A percentile compares a stretch with the other conserved stretches of the same genome.
Conservation (phyloP, 2,888 invertebrate genomes). For the Ennomos erosarius region DNA sequence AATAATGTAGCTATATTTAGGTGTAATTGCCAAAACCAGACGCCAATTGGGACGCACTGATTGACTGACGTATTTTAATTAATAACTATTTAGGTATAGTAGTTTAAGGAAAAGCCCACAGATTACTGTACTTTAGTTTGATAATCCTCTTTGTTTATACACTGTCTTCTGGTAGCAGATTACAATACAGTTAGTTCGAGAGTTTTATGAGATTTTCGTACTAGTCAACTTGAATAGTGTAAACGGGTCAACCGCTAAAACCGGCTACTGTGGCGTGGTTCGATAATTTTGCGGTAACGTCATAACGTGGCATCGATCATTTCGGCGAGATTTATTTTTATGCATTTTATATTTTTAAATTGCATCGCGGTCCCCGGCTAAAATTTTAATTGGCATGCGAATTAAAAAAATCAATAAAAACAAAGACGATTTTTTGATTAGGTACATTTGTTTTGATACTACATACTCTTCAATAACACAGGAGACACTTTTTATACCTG, state of each 20-base stretch:
- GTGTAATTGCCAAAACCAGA: constrained; percentile 70
- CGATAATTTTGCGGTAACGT: constrained; percentile 11
- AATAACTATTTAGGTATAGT: no score
- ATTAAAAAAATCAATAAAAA: no score
- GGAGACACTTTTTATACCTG: no score
- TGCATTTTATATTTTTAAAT: no score
- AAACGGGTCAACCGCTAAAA: constrained; percentile 57
- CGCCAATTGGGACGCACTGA: constrained; percentile 56
- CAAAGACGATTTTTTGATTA: no score
- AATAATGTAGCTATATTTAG: constrained; percentile 36
- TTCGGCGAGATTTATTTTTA: neutral
- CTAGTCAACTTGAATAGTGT: constrained; percentile 7
- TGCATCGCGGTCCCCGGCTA: no score
- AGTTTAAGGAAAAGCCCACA: no score
- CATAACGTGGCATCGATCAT: constrained; percentile 1
- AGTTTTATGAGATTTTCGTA: constrained; percentile 7
- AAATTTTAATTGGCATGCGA: no score
- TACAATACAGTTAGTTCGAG: constrained; percentile 5
- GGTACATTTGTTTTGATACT: no score
- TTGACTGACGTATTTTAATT: constrained; percentile 2
- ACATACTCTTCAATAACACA: no score
- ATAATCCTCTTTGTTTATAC: neutral
- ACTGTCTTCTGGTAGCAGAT: neutral
- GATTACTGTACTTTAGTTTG: neutral
- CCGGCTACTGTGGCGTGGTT: constrained; percentile 45